Percentiles rank a stretch among this genome's conserved stretches.
These are phyloP conservation scores for Tenebrio molitor DNA, from an alignment of 1,140 invertebrate genomes.

Conservation along the genomic window DNA sequence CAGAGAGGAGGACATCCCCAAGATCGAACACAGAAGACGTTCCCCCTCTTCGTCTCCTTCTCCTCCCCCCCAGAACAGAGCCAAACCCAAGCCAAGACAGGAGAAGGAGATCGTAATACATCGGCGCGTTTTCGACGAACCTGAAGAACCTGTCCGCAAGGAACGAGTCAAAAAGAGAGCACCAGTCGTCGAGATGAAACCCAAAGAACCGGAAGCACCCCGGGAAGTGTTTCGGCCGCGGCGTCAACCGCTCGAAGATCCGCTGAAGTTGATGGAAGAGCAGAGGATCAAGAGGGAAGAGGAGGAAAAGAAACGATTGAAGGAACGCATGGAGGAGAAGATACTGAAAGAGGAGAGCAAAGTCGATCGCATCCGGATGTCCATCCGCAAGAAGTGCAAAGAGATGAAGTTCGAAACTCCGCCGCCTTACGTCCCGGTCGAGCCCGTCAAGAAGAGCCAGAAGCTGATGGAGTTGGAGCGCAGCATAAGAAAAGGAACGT, in stretches of 20 bases:
- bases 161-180: conserved; percentile 57
- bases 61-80: conserved; percentile 53
- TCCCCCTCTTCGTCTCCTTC: conserved; percentile 47
- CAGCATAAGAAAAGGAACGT: conserved; percentile 63
- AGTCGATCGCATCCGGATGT: conserved; percentile 59
- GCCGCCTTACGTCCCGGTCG: conserved; percentile 58
- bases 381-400: conserved; percentile 60
- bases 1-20: conserved; percentile 56
- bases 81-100: conserved; percentile 54
- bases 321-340: conserved; percentile 62
- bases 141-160: conserved; percentile 52
- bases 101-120: conserved; percentile 59
- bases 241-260: conserved; percentile 57
- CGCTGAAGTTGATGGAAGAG: conserved; percentile 58
- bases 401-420: conserved; percentile 61
- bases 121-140: conserved; percentile 57
- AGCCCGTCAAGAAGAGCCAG: conserved; percentile 63
- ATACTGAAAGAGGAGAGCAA: conserved; percentile 60
- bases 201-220: conserved; percentile 53
- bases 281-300: conserved; percentile 58
- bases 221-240: conserved; percentile 52
- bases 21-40: conserved; percentile 18
- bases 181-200: conserved; percentile 49
- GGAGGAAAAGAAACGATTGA: conserved; percentile 59
- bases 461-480: conserved; percentile 62